Base-by-base conservation (phyloP, 2,888 invertebrate genomes). In the Dexiosoma caninum region DNA sequence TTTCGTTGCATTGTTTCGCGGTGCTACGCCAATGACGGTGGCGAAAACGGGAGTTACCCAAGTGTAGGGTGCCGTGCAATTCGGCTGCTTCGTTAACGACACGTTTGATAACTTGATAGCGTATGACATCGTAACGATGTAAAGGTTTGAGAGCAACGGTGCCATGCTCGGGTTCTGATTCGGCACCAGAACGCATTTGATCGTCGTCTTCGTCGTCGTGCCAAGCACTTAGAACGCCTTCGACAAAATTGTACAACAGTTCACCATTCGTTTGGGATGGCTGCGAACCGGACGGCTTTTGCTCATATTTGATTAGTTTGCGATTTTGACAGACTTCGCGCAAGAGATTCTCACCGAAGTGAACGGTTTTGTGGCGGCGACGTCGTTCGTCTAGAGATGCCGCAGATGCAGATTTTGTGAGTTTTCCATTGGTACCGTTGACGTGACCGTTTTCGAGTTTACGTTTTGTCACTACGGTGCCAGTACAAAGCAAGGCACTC, bases 21-120 rank as follows among this genome's bases (percentile, higher is more conserved):
- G 95, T 94, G 82, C 95, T 94, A 86, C 96, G 95, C 94, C 95
- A 96, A 90, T 96, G 96, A 85, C 95, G 93, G 89, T 96, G 96
- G 55, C 94, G 92, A 89, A 93, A 94, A 83, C 94, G 91, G 57
- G 94, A 92, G 87, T 94, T 94, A 55, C 94, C 94, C 84, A 94
- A 90, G 84, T 93, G 92, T 81, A 93, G 91, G 6, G 94, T 92
- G 27, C 94, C 94, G 67, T 92, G 92, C 80, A 94, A 88, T 84
- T 93, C 93, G n/a, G 94, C 92, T 37, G 94, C 94, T 87, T 94
- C 94, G 83, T 92, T 92, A 35, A 94, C 94, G 81, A 95, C 92
- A 35, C 94, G 92, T 64, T 93, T 91, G 83, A 94, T 94, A 85
- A 94, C 94, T 82, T 94, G 92, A 83, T 93, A 92, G 85, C 94